Percentiles rank a stretch among this genome's conserved stretches.
phyloP scores from a whole-genome alignment of 2,797 vertebrate genomes.

The Decapterus maruadsi region DNA sequence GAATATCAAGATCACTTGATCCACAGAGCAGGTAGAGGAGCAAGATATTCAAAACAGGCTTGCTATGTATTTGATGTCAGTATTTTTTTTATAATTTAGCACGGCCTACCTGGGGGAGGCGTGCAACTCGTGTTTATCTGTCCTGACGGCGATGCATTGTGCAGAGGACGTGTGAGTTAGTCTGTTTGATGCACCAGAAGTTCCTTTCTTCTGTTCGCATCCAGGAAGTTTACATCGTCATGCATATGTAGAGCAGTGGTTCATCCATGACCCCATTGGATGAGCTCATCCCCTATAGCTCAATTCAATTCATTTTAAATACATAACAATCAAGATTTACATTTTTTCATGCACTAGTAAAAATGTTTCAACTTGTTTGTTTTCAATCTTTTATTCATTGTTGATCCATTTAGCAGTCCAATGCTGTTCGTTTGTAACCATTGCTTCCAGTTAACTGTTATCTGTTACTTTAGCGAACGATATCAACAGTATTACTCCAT shows the following conservation, averaged over 20 bases:
- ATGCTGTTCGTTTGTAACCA: too few relatives aligned
- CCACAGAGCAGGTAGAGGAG: constrained; percentile 34
- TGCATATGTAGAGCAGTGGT: background rate
- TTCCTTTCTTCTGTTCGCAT: background rate
- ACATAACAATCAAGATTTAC: too few relatives aligned
- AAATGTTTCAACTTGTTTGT: too few relatives aligned
- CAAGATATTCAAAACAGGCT: background rate
- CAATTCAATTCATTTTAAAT: too few relatives aligned
- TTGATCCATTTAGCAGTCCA: too few relatives aligned
- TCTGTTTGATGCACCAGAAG: constrained; percentile 24
- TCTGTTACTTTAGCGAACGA: background rate
- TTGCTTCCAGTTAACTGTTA: background rate
- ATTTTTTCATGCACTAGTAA: too few relatives aligned
- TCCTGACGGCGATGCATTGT: background rate
- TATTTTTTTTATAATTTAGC: constrained; percentile 27
- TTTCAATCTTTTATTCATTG: too few relatives aligned
- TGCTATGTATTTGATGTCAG: constrained; percentile 23
- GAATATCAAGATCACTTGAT: constrained; percentile 26
- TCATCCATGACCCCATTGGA: too few relatives aligned
- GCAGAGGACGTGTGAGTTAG: constrained; percentile 1
- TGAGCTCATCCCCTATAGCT: too few relatives aligned
- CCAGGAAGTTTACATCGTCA: background rate
- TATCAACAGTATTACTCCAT: background rate
- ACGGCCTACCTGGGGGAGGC: background rate
- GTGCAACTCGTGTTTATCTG: background rate